Evolutionary conservation across 2,113 vertebrate species (phyloP), one percentile per base, ranked within the genome.

Genomic region (Dasypus novemcinctus): DNA sequence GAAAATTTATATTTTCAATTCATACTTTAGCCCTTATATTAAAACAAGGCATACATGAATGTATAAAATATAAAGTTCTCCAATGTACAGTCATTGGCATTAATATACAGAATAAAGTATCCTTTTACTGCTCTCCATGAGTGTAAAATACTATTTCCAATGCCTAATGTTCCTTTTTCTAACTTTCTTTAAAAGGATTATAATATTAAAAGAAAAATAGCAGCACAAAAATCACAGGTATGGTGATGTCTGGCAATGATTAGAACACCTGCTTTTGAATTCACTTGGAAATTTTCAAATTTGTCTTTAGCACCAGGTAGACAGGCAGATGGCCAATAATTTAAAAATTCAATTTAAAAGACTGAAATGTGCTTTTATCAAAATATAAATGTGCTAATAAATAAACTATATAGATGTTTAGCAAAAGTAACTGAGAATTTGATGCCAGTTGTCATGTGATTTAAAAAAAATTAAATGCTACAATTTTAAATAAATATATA

Each of bases 381-480:
- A 0, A 93, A 81, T 0, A 31, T 76, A 90, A 95, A 92, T 0
- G 2, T 2, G 0, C 10, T 41, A 49, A 96, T 71, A 87, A 83
- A 83, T 36, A 88, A 94, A 17, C 59, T 95, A 52, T 41, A 72
- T 1, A 46, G 0, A 1, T n/a, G 20, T 85, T 82, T 57, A 64
- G 52, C 29, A 79, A 89, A 57, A 87, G 78, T 81, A 36, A 94
- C 69, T 92, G 71, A 21, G 75, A 97, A 59, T 57, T 82, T 36
- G 61, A n/a, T 7, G 15, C 43, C 78, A 96, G 90, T 95, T 96
- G 78, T 94, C 86, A 66, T 4, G 86, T 57, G 25, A 71, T 54
- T 82, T 71, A 87, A 91, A 72, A 79, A 92, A 96, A 92, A 63
- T 68, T 29, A 69, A 87, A 93, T 49, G 82, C n/a, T 75, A 92